Base-by-base conservation (phyloP, 2,797 vertebrate genomes). In the Danio tinwini region DNA sequence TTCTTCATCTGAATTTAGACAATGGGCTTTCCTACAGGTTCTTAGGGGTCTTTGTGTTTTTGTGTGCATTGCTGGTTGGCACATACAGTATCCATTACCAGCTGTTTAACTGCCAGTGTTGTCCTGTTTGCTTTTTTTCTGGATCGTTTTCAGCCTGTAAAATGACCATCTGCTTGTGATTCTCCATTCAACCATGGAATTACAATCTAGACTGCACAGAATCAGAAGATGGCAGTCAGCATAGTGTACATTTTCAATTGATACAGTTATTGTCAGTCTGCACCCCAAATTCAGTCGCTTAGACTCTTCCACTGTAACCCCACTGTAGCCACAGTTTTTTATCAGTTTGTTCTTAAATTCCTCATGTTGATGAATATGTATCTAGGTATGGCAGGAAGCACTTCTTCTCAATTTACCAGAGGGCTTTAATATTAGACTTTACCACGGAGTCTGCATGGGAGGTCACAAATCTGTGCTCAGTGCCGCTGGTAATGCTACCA, bases 121-220 rank as follows among this genome's bases (percentile, higher is more conserved):
- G 49, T 68, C 50, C 14, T 37, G 21, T 68, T 68, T n/a, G 65
- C 14, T 8, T 69, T 69, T 29, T 69, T 69, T n/a, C 67, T 52
- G 6, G 29, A 69, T 69, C n/a, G 52, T 39, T n/a, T 16, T 39
- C 14, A n/a, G 14, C 49, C 29, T 50, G 21, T 52, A 49, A 69
- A 52, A 14, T 11, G 29, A 17, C 21, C 29, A 69, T 69, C 67
- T 69, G 44, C 12, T 67, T 29, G 29, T 40, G 29, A 17, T 53
- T 69, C 67, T 29, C 53, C 16, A 12, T 52, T 69, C 29, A 69
- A 69, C 52, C 67, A 52, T 39, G 29, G 14, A 14, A 2, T 69
- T 53, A 53, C 29, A 69, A 69, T 69, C 10, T 53, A 53, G 49
- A 9, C 49, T 52, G 29, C 16, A 53, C 17, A 10, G 14, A 53